Percentiles rank a stretch among this genome's conserved stretches.
These are phyloP conservation scores for Cygnus olor DNA, from an alignment of 2,797 vertebrate species.

Conservation along the genomic window DNA sequence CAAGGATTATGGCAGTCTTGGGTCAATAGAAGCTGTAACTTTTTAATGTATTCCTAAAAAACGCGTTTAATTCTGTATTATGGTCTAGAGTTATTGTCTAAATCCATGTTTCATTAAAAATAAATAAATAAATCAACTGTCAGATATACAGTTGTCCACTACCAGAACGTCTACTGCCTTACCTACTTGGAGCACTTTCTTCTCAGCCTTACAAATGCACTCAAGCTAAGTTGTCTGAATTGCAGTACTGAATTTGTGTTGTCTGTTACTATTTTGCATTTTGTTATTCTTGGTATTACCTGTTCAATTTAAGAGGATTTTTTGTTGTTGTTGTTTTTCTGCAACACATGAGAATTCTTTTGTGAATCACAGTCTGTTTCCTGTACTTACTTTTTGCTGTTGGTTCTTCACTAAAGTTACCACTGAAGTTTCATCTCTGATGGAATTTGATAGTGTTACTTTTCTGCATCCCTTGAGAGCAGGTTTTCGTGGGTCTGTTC, in stretches of 20 bases:
- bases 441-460: not conserved
- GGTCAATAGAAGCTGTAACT: not conserved
- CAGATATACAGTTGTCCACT: not conserved
- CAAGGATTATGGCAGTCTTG: not conserved
- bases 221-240: not conserved
- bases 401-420: not conserved
- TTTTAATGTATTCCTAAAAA: not conserved
- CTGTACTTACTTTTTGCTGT: not conserved
- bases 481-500: not conserved
- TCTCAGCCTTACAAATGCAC: not conserved
- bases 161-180: not conserved
- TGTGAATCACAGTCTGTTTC: not conserved
- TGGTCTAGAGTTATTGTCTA: not conserved
- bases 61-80: not conserved
- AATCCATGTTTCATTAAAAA: not conserved
- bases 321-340: not conserved
- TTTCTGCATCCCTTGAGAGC: not conserved
- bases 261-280: not conserved
- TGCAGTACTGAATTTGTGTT: not conserved
- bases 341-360: not conserved
- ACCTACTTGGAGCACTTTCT: not conserved
- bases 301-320: not conserved
- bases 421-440: not conserved
- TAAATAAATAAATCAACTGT: not conserved
- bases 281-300: not conserved